Evolutionary conservation across 1,140 invertebrate genomes (phyloP), one percentile per base, ranked within the genome.

Genomic region (Zaprionus kolodkinae): DNA sequence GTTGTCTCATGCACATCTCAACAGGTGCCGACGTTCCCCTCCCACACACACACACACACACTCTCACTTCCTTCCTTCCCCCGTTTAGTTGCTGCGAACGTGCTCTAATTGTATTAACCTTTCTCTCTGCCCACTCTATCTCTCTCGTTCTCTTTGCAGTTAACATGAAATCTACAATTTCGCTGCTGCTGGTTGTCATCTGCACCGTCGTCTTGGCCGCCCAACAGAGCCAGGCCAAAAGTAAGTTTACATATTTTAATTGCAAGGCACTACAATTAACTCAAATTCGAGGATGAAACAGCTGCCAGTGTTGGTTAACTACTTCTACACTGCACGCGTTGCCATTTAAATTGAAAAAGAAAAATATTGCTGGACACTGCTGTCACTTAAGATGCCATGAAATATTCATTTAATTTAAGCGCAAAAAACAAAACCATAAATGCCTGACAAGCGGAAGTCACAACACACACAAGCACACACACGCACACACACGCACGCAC

Each of bases 211-310:
- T 92, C 60, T 79, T 92, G 76, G 91, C 88, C 45, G 91, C 91
- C 67, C 87, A 92, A 81, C 84, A 92, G 72, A 91, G 91, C 66
- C 91, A 92, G 72, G 91, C 91, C 64, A 92, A 92, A 79, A 92
- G 91, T 92, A 74, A 92, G 91, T 92, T 45, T 3, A 45, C n/a
- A 45, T 35, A 35, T 35, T 30, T 30, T 30, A 30, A 30, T 30
- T 30, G 27, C 27, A 81, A 81, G 12, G 1, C 27, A 11, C 10
- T 21, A 15, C n/a, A 45, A 61, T 48, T 30, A 40, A n/a, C 17
- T n/a, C 35, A 48, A 48, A 48, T 17, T 45, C 5, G 12, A 40
- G 13, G 38, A 43, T 3, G n/a, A 45, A 15, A 3, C 2, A 45
- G 40, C n/a, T 45, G 40, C 7, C 40, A 15, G 40, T 7, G 40